Evolutionary conservation across 1,140 invertebrate species (phyloP), one percentile per base, ranked within the genome.

Genomic region (Trichonephila inaurata): DNA sequence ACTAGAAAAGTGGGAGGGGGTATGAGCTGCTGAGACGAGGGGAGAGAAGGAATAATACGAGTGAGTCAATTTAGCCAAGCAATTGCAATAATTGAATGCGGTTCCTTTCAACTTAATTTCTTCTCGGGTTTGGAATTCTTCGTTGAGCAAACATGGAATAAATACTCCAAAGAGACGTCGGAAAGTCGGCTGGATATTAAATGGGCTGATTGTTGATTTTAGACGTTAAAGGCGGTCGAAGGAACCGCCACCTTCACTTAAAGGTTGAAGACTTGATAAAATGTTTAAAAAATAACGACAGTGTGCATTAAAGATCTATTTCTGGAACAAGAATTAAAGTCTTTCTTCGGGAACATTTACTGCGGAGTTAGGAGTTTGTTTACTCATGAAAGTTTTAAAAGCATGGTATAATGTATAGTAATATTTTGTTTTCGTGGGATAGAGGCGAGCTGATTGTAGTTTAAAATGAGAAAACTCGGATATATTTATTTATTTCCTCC

Each of bases 11-110:
- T 33, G 69, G 69, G 69, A 72, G 28, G 66, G 40, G 81, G 44
- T 51, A 83, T 83, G 81, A 83, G 81, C 44, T 81, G 77, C 77
- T 7, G 18, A 12, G 81, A 72, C 40, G 81, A 51, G 19, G n/a
- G 51, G 8, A 72, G 12, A 33, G 24, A 72, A 33, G 69, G 16
- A 72, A 33, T 33, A 72, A 33, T 33, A 33, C 69, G n/a, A 72
- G 69, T 72, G 85, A 87, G 85, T 87, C 58, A 87, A 87, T 87
- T 87, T 87, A 60, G 61, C 58, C 62, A 58, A 87, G 85, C 85
- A 87, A 87, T 87, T 87, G 60, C 60, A 60, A 87, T 87, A 87
- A 87, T 87, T 87, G 85, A 87, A 87, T 87, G 85, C 85, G 61
- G 85, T 87, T 87, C 51, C 60, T 87, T 87, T 87, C 61, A 87